Evolutionary conservation across 2,113 vertebrate genomes (phyloP).

Genomic region (Chamaetylas fuelleborni): DNA sequence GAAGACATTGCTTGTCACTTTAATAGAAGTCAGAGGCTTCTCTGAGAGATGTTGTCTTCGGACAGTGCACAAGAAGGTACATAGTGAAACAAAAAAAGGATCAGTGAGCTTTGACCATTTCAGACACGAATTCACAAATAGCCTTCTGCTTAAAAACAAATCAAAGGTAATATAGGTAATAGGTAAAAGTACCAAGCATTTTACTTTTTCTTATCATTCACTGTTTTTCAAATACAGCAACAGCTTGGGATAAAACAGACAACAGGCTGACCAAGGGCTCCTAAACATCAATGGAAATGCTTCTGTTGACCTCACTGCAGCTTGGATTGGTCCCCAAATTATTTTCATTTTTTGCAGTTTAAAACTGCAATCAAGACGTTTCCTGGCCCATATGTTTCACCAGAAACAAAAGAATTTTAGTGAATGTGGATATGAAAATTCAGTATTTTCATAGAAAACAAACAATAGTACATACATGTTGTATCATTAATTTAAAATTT

Average conservation of each 20-base stretch:
- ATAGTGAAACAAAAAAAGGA: conserved; percentile 7
- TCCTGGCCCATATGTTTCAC: neutral
- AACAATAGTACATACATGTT: neutral
- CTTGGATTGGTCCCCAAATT: neutral
- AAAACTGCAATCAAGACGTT: neutral
- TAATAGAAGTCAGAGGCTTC: conserved; percentile 13
- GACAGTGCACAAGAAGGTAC: neutral
- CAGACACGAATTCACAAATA: neutral
- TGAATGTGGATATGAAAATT: neutral
- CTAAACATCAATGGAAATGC: neutral
- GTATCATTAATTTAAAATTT: neutral
- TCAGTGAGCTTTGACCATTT: neutral
- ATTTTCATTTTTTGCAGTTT: neutral
- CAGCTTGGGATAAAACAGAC: neutral
- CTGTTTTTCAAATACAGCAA: neutral
- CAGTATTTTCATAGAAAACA: neutral
- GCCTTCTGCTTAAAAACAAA: neutral
- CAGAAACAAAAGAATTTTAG: neutral
- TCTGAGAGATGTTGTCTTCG: neutral
- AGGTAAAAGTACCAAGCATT: neutral
- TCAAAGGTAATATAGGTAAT: neutral
- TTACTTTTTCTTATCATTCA: neutral
- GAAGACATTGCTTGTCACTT: conserved; percentile 39
- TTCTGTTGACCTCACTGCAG: neutral
- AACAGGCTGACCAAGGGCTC: neutral